phyloP scores from a whole-genome alignment of 2,797 vertebrate species.

The Mallotus villosus region DNA sequence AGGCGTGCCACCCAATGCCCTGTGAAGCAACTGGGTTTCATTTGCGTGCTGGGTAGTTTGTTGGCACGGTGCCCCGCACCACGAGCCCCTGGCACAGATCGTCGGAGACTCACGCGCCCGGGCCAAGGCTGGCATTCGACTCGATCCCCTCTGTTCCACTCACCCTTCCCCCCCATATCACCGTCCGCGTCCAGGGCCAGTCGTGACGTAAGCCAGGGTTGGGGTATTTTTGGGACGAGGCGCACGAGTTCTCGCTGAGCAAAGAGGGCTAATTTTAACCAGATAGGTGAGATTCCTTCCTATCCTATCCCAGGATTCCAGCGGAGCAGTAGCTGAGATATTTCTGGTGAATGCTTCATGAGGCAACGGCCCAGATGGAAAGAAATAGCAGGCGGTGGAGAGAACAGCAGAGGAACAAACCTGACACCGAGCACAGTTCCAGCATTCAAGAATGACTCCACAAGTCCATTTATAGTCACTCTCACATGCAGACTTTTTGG shows the following conservation, averaged over 20 bases:
- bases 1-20: slow-evolving; percentile 9
- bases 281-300: slow-evolving; percentile 69
- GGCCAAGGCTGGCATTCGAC: slow-evolving; percentile 55
- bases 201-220: slow-evolving; percentile 64
- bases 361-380: slow-evolving; percentile 56
- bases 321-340: slow-evolving; percentile 57
- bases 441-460: slow-evolving; percentile 52
- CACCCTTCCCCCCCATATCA: slow-evolving; percentile 14
- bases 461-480: slow-evolving; percentile 45
- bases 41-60: slow-evolving; percentile 57
- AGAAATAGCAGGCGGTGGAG: slow-evolving; percentile 58
- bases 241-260: slow-evolving; percentile 62
- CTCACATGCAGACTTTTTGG: slow-evolving; percentile 48
- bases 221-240: slow-evolving; percentile 68
- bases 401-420: slow-evolving; percentile 48
- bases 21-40: slow-evolving; percentile 43
- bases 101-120: slow-evolving; percentile 41
- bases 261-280: slow-evolving; percentile 65
- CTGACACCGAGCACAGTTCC: slow-evolving; percentile 52
- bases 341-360: slow-evolving; percentile 66
- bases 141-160: neutral
- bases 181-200: slow-evolving; percentile 56
- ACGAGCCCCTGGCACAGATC: slow-evolving; percentile 62
- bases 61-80: slow-evolving; percentile 61
- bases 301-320: slow-evolving; percentile 63